Evolutionary conservation across 2,113 vertebrate species (phyloP).

Genomic region (Microtus ochrogaster): DNA sequence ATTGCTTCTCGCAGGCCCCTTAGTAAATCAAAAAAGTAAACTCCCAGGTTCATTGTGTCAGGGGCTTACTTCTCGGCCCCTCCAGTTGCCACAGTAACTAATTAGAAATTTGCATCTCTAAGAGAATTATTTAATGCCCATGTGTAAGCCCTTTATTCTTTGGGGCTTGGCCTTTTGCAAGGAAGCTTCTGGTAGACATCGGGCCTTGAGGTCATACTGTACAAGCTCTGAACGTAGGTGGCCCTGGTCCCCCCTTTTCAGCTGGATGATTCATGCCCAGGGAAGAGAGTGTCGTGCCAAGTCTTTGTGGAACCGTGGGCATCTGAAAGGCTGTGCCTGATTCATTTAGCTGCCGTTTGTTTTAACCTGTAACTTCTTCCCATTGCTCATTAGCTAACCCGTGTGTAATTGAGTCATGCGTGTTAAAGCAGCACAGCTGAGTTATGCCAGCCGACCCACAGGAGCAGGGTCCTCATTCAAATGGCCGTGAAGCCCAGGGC

Average conservation of each 20-base stretch:
- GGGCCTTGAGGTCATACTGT: slow-evolving; percentile 91
- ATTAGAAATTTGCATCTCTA: slow-evolving; percentile 93
- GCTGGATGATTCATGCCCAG: slow-evolving; percentile 90
- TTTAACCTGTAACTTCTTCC: slow-evolving; percentile 89
- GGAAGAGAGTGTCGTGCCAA: slow-evolving; percentile 89
- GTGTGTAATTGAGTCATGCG: slow-evolving; percentile 91
- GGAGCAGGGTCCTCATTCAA: background rate
- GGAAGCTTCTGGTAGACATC: slow-evolving; percentile 90
- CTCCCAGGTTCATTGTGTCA: slow-evolving; percentile 89
- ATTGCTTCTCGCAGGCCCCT: slow-evolving; percentile 80
- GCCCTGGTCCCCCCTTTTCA: slow-evolving; percentile 87
- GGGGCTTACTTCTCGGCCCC: slow-evolving; percentile 88
- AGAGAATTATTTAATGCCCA: slow-evolving; percentile 92
- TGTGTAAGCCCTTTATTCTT: slow-evolving; percentile 90
- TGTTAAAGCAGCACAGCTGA: slow-evolving; percentile 86
- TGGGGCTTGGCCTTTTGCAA: slow-evolving; percentile 88
- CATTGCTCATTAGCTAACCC: slow-evolving; percentile 90
- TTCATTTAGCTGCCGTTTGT: slow-evolving; percentile 90
- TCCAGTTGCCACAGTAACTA: slow-evolving; percentile 92
- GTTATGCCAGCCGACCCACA: slow-evolving; percentile 78
- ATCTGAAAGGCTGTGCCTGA: slow-evolving; percentile 88
- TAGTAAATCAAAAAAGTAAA: slow-evolving; percentile 93
- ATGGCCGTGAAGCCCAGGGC: background rate
- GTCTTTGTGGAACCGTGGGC: slow-evolving; percentile 87
- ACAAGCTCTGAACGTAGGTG: slow-evolving; percentile 92